phyloP scores from a whole-genome alignment of 2,113 vertebrate species.

The Etheostoma cragini region DNA sequence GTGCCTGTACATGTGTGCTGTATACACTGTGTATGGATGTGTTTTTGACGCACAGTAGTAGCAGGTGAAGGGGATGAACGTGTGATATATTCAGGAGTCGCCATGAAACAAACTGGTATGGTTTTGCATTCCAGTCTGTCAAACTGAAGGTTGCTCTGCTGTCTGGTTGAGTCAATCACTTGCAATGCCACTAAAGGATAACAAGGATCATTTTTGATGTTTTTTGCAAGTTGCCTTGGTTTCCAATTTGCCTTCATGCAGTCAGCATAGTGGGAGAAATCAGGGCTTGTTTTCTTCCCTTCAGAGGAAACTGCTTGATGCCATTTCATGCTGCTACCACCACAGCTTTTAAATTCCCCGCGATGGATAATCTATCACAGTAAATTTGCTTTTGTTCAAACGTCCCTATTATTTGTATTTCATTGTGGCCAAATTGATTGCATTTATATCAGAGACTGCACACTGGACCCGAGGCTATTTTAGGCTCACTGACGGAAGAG shows the following conservation, averaged over 20 bases:
- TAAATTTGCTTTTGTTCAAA: constrained; percentile 41
- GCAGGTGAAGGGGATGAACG: constrained; percentile 48
- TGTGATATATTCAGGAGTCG: constrained; percentile 44
- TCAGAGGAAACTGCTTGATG: constrained; percentile 46
- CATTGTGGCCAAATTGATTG: constrained; percentile 29
- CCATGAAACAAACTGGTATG: constrained; percentile 27
- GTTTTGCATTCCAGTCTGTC: constrained; percentile 39
- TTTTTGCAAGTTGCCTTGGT: constrained; percentile 30
- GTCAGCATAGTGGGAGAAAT: constrained; percentile 46
- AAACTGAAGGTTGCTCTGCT: constrained; percentile 52
- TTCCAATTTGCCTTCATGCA: constrained; percentile 39
- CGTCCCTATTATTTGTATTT: constrained; percentile 17
- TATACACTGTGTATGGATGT: constrained; percentile 5
- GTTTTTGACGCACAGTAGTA: constrained; percentile 2
- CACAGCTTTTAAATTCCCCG: constrained; percentile 31
- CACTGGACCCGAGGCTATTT: constrained; percentile 34
- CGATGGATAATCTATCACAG: constrained; percentile 42
- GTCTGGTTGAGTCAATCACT: constrained; percentile 38
- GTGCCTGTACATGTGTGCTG: constrained; percentile 14
- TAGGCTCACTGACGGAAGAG: not conserved
- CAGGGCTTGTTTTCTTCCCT: constrained; percentile 42
- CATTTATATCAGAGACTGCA: constrained; percentile 28
- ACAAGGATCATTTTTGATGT: constrained; percentile 50
- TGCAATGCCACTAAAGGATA: constrained; percentile 40
- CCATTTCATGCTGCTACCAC: constrained; percentile 42